These are phyloP conservation scores for Eulacestoma nigropectus DNA, from an alignment of 2,113 vertebrate species.

Conservation along the genomic window DNA sequence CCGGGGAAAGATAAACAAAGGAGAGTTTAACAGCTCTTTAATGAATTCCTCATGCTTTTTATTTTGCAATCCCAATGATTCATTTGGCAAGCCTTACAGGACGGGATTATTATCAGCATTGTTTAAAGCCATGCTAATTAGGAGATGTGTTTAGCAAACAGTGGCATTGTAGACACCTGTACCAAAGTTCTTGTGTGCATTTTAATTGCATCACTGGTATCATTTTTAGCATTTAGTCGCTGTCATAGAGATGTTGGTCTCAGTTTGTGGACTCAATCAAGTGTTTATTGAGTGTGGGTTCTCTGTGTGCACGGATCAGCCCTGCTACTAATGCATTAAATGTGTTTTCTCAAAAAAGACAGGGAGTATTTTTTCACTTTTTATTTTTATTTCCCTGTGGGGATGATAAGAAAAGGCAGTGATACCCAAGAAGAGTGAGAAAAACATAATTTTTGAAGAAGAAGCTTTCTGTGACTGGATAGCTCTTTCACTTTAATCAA, in stretches of 20 bases:
- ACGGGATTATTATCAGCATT: slow-evolving; percentile 52
- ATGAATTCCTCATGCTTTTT: slow-evolving; percentile 49
- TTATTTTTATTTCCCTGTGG: not conserved
- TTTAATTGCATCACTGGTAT: not conserved
- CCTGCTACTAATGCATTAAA: not conserved
- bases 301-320: not conserved
- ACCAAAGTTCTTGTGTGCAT: not conserved
- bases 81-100: slow-evolving; percentile 17
- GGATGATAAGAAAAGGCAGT: not conserved
- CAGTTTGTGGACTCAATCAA: not conserved
- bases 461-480: not conserved
- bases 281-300: not conserved
- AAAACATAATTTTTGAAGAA: not conserved
- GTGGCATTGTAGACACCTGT: slow-evolving; percentile 56
- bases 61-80: slow-evolving; percentile 43
- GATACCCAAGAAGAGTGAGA: not conserved
- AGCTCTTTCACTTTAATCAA: not conserved
- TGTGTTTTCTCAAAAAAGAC: not conserved
- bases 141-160: slow-evolving; percentile 19
- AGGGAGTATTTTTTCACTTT: not conserved
- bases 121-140: slow-evolving; percentile 68
- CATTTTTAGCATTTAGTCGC: not conserved
- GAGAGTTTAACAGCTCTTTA: slow-evolving; percentile 62
- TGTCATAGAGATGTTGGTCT: not conserved
- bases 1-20: slow-evolving; percentile 65